Evolutionary conservation across 2,797 vertebrate genomes (phyloP), one percentile per base, ranked within the genome.

Genomic region (Hipposideros larvatus): DNA sequence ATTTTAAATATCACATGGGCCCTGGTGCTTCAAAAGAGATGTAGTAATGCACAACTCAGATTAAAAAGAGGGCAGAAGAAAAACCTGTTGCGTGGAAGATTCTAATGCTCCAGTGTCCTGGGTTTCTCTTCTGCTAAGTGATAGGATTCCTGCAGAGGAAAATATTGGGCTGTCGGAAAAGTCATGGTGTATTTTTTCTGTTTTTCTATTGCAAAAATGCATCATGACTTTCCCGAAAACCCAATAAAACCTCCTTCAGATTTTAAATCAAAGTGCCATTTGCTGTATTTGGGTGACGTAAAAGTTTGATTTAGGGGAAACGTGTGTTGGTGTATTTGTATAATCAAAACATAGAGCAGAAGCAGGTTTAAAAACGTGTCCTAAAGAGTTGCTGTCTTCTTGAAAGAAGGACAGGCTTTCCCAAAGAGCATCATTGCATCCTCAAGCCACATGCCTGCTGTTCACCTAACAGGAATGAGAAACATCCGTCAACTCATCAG

Each of bases 301-400:
- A 65, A 71, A 37, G 2, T 70, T 66, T 46, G 55, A 70, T 16
- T 91, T 8, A n/a, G 66, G 28, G 14, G 55, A 90, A 90, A 71
- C 1, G 15, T 53, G 5, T 5, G 11, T 87, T 53, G 48, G 11
- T 61, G 4, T 55, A 63, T 87, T 53, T 94, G 13, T 46, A 46
- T 18, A 74, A 92, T 61, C 16, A 77, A 90, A 75, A 90, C 13
- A 13, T 43, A 59, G 80, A 71, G 92, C 61, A 78, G 53, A 91
- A 71, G 51, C 61, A 89, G 5, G 24, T 77, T 75, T 87, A 5
- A 86, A 70, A 70, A 55, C 21, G 14, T 10, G 5, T 41, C 15
- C 66, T 66, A 51, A 65, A 13, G 14, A 89, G 22, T 16, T 83
- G 1, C 26, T 13, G 8, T 51, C 37, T 82, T 73, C 53, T 59